Evolutionary conservation across 2,888 invertebrate genomes (phyloP), one percentile per base, ranked within the genome.

Genomic region (Drosophila algonquin): DNA sequence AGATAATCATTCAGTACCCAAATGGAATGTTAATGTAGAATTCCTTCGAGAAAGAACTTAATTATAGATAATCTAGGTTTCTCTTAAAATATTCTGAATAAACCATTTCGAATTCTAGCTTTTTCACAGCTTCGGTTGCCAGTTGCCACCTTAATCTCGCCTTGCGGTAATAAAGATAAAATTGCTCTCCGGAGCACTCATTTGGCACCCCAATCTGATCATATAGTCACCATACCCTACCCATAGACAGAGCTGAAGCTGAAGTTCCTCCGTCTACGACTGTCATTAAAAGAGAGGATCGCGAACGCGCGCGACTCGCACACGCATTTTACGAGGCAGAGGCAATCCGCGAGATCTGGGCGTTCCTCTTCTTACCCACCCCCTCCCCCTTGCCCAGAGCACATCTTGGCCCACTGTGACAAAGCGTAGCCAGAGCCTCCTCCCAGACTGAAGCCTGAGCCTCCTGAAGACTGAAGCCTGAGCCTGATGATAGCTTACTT

Each of bases 401-500:
- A 76, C 81, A 77, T 71, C 61, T 55, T 80, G 86, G 78, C 86
- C 76, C 83, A 82, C 82, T 81, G 82, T 80, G 80, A 80, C 83
- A 82, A 72, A 73, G 76, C 24, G 59, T 68, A 52, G 67, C 63
- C 71, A 16, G 32, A 35, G 18, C n/a, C 51, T 7, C 32, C 68
- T 48, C 57, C 52, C 27, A 73, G 57, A 35, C 47, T 48, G 61
- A 7, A 54, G 61, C 46, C 57, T 8, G 30, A 30, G 30, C 27
- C 27, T 7, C 27, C 27, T 7, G 6, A 27, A 27, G 27, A 27
- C 52, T 47, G 52, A 32, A 56, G 67, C 59, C 75, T 62, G 57
- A 59, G 83, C 70, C 81, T 80, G 90, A 83, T 91, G 91, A 90
- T 90, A 87, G 91, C 91, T 90, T 91, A 90, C 87, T 90, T 91